These are phyloP conservation scores for Microvelia longipes DNA, from an alignment of 1,140 invertebrate species.

Conservation along the genomic window DNA sequence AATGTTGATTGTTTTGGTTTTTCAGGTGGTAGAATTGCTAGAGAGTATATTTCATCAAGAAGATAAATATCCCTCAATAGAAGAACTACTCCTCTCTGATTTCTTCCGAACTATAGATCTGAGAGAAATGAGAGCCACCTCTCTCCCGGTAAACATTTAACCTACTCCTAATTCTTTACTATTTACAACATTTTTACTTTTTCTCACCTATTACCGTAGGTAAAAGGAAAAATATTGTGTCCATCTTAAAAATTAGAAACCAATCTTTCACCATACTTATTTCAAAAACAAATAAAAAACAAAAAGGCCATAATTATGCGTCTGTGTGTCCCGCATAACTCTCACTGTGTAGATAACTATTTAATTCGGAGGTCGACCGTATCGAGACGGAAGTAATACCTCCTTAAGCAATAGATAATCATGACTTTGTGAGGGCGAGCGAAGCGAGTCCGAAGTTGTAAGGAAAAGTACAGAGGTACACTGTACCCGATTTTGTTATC, in stretches of 20 bases:
- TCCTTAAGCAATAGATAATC: no score
- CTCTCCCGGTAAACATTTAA: conserved; percentile 33
- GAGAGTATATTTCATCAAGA: conserved; percentile 59
- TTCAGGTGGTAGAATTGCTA: conserved; percentile 60
- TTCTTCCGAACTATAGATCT: conserved; percentile 75
- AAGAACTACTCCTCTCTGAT: conserved; percentile 63
- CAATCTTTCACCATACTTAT: not conserved
- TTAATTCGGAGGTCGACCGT: not conserved
- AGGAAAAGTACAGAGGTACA: no score
- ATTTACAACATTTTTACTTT: not conserved
- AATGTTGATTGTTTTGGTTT: no score
- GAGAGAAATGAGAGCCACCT: conserved; percentile 55
- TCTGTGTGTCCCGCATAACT: not conserved
- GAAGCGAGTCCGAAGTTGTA: no score
- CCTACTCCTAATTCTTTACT: not conserved
- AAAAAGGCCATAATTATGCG: not conserved
- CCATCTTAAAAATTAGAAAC: no score
- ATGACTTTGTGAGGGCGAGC: no score
- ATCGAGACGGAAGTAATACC: not conserved
- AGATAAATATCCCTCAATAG: conserved; percentile 47
- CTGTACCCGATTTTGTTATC: no score
- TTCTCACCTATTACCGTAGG: no score
- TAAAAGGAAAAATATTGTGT: no score
- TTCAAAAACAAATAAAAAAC: not conserved
- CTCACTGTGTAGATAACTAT: not conserved